phyloP scores from a whole-genome alignment of 1,140 invertebrate species.

The Oppia nitens region DNA sequence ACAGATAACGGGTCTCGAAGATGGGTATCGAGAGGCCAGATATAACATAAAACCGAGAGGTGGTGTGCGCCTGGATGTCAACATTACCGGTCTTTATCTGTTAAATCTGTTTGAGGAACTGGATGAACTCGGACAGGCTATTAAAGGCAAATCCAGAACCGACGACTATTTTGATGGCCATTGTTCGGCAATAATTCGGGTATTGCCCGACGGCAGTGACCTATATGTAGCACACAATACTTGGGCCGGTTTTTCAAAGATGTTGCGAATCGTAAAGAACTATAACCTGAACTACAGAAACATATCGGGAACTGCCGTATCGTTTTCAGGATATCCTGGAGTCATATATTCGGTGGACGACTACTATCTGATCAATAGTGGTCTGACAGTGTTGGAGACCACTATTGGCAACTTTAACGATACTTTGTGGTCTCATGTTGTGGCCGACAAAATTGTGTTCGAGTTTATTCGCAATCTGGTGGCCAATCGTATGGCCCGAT shows the following conservation, averaged over 20 bases:
- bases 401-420: conserved; percentile 52
- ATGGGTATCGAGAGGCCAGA: conserved; percentile 27
- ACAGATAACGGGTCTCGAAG: conserved; percentile 34
- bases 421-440: conserved; percentile 39
- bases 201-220: conserved; percentile 35
- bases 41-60: background rate
- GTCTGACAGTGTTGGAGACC: conserved; percentile 48
- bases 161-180: conserved; percentile 25
- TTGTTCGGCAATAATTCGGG: conserved; percentile 44
- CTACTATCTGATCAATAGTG: conserved; percentile 51
- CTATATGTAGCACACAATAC: conserved; percentile 48
- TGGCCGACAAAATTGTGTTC: conserved; percentile 42
- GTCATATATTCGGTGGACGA: conserved; percentile 71
- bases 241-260: conserved; percentile 54
- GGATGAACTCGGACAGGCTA: conserved; percentile 1
- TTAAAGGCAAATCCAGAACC: background rate
- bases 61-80: background rate
- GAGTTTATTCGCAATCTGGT: conserved; percentile 63
- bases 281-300: conserved; percentile 39
- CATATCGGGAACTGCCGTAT: conserved; percentile 47
- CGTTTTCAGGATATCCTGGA: conserved; percentile 76
- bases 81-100: background rate
- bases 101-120: conserved; percentile 8
- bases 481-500: conserved; percentile 58
- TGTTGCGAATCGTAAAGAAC: conserved; percentile 73